Evolutionary conservation across 2,888 invertebrate genomes (phyloP), one percentile per base, ranked within the genome.

Genomic region (Limulus polyphemus): DNA sequence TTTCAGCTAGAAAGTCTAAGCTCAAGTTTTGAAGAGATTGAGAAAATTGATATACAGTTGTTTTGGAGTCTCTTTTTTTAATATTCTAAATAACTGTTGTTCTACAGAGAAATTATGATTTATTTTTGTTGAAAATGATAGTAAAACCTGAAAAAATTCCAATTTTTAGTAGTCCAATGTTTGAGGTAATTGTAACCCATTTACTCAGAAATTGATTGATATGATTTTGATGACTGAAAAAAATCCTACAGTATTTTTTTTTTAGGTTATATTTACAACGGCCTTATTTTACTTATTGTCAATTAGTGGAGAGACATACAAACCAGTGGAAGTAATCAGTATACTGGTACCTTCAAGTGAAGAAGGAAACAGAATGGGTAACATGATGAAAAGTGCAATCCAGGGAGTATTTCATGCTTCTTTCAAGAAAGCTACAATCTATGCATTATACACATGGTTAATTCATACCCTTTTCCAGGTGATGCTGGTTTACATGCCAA

Each of bases 401-500:
- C 93, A 92, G 71, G 91, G 93, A 70, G 98, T 99, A 13, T 90
- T 99, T 75, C 84, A 89, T 64, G 95, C 97, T 0, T 94, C 97
- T 3, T 87, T 95, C 72, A 99, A 98, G 79, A 90, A 98, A 84
- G 90, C 94, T 0, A 81, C 89, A 0, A 99, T 99, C 79, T 98
- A 99, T 75, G 98, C 97, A 0, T 81, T 98, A 67, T 99, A 97
- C 85, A 98, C 98, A 0, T 99, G 97, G 93, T 83, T 98, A 66
- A 88, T 93, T 59, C 98, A 99, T 77, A 92, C 90, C 69, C 79
- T 98, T 12, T 97, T 98, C 75, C 90, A 90, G 62, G 89, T 82
- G 47, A 90, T 92, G 77, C 90, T 99, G 65, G 90, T 98, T 49
- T 98, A 95, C 76, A 81, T 98, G 68, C 97, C 98, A 1, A 88